phyloP scores from a whole-genome alignment of 2,113 vertebrate genomes.

The Silurus asotus region DNA sequence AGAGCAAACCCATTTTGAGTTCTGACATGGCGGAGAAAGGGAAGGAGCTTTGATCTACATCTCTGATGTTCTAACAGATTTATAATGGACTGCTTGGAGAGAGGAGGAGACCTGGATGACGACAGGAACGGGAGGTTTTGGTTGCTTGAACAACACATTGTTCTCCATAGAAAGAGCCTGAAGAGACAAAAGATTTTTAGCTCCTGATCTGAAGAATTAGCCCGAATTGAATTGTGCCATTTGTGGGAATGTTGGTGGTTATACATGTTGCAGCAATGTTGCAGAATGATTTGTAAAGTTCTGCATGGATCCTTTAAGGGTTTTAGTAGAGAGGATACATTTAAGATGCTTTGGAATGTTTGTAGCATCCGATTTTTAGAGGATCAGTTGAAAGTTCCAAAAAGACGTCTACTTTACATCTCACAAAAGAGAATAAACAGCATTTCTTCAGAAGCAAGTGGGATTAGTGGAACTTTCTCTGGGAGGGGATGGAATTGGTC shows the following conservation, averaged over 20 bases:
- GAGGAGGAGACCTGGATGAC: constrained; percentile 30
- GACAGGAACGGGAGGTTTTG: constrained; percentile 4
- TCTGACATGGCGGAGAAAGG: not conserved
- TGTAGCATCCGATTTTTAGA: too few species aligned
- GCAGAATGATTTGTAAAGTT: too few species aligned
- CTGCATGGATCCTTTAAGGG: too few species aligned
- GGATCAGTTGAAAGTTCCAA: too few species aligned
- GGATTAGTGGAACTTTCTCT: not conserved
- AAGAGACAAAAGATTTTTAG: not conserved
- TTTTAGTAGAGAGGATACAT: too few species aligned
- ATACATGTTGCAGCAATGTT: too few species aligned
- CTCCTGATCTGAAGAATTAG: not conserved
- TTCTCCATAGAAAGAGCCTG: too few species aligned
- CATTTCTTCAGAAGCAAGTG: not conserved
- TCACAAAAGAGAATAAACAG: too few species aligned
- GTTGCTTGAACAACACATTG: constrained; percentile 6
- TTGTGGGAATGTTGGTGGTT: not conserved
- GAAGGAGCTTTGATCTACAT: constrained; percentile 15
- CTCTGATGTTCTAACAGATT: constrained; percentile 13
- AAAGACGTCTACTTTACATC: too few species aligned
- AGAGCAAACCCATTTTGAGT: not conserved
- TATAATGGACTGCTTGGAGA: constrained; percentile 22
- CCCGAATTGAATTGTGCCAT: not conserved
- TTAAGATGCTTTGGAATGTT: too few species aligned
- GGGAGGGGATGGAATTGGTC: not conserved